phyloP scores from a whole-genome alignment of 2,113 vertebrate species.

The Dendropsophus ebraccatus region DNA sequence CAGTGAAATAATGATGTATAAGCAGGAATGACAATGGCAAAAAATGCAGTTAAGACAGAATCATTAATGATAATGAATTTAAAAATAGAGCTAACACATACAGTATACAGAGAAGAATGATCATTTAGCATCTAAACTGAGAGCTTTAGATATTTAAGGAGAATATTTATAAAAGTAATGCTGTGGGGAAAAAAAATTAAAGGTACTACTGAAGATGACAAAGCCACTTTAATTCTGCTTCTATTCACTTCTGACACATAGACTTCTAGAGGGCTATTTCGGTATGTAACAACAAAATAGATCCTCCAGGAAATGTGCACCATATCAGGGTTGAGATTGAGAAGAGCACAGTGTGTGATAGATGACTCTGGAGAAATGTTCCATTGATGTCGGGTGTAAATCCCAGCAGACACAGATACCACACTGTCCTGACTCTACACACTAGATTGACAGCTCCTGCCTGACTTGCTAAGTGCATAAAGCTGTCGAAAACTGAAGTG shows the following conservation, averaged over 20 bases:
- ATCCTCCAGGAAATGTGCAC: slow-evolving; percentile 43
- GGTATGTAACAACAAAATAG: slow-evolving; percentile 21
- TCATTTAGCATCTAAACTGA: background rate
- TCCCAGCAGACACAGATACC: slow-evolving; percentile 15
- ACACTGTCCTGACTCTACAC: slow-evolving; percentile 33
- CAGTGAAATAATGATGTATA: no score
- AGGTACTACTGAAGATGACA: background rate
- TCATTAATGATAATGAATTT: no score
- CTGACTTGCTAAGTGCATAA: slow-evolving; percentile 57
- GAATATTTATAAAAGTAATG: no score
- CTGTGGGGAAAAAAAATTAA: background rate
- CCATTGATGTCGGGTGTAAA: slow-evolving; percentile 49
- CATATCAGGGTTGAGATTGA: slow-evolving; percentile 48
- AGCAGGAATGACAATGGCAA: no score
- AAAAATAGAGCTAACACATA: no score
- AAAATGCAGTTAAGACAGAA: no score
- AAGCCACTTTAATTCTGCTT: background rate
- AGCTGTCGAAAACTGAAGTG: slow-evolving; percentile 60
- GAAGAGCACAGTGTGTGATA: slow-evolving; percentile 40
- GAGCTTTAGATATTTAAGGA: background rate
- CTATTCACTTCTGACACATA: slow-evolving; percentile 6
- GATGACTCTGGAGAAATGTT: slow-evolving; percentile 44
- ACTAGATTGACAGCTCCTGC: slow-evolving; percentile 60
- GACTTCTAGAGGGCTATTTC: slow-evolving; percentile 12
- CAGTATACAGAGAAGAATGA: background rate